Percentiles rank a stretch among this genome's conserved stretches.
Evolutionary conservation across 2,888 invertebrate genomes (phyloP).

Genomic region (Apeira syringaria): DNA sequence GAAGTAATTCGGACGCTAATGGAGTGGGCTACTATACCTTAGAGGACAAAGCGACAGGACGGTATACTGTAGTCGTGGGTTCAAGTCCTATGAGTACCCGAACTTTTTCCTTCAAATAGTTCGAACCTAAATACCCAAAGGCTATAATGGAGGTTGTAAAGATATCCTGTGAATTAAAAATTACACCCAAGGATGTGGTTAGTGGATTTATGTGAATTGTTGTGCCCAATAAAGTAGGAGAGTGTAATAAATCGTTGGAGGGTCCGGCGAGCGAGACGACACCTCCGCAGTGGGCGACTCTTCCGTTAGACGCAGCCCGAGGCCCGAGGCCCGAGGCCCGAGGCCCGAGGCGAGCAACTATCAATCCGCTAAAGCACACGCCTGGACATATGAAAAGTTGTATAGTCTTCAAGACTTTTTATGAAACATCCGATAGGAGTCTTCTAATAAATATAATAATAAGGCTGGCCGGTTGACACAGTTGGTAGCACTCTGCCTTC

Average conservation of each 20-base stretch:
- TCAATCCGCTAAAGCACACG: slow-evolving; percentile 19
- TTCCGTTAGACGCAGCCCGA: slow-evolving; percentile 61
- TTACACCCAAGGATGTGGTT: slow-evolving; percentile 52
- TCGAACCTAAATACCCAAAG: slow-evolving; percentile 7
- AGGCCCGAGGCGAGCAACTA: slow-evolving; percentile 18
- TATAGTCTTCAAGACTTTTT: too few species aligned
- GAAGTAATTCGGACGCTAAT: too few species aligned
- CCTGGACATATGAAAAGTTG: slow-evolving; percentile 9
- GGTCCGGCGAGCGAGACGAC: slow-evolving; percentile 65
- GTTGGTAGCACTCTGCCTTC: too few species aligned
- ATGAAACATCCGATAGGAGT: too few species aligned
- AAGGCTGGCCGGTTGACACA: too few species aligned
- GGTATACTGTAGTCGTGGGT: too few species aligned
- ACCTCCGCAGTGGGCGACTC: slow-evolving; percentile 74
- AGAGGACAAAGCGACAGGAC: too few species aligned
- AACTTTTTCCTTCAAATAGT: too few species aligned
- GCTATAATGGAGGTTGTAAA: slow-evolving; percentile 31
- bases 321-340: too few species aligned
- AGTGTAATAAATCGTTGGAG: slow-evolving; percentile 75
- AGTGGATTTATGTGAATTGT: slow-evolving; percentile 75
- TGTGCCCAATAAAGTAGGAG: slow-evolving; percentile 76
- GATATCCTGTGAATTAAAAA: slow-evolving; percentile 52
- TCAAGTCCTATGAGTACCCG: too few species aligned
- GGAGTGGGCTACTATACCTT: too few species aligned
- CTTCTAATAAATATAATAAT: too few species aligned